Evolutionary conservation across 2,797 vertebrate genomes (phyloP).

Genomic region (Orientallactaga sibirica): DNA sequence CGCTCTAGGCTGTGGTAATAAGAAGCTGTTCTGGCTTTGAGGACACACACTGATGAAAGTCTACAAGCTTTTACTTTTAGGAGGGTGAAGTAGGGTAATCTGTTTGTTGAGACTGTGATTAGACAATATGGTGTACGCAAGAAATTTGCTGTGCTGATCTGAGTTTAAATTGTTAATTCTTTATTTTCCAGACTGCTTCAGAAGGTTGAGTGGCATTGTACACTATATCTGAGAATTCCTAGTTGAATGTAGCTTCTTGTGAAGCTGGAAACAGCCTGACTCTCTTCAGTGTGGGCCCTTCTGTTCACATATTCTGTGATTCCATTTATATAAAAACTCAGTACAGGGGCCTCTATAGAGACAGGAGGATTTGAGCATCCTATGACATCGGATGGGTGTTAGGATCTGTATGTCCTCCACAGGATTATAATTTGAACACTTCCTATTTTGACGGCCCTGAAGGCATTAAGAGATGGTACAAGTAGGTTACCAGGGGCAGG

Average conservation of each 20-base stretch:
- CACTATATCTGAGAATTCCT: neutral
- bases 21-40: neutral
- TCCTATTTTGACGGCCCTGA: neutral
- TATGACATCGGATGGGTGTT: neutral
- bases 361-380: neutral
- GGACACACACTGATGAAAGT: neutral
- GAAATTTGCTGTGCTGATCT: constrained; percentile 10
- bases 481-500: neutral
- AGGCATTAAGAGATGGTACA: neutral
- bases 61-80: neutral
- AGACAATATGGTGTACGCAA: neutral
- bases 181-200: neutral
- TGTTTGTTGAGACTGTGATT: neutral
- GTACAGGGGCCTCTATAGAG: neutral
- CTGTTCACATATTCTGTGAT: neutral
- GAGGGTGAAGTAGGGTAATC: neutral
- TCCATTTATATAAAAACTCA: neutral
- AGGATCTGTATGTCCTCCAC: neutral
- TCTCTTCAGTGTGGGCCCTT: neutral
- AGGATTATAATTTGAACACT: neutral
- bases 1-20: neutral
- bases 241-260: neutral
- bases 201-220: neutral
- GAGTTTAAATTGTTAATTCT: constrained; percentile 12
- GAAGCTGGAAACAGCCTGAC: no score